These are phyloP conservation scores for Lipotes vexillifer DNA, from an alignment of 2,113 vertebrate species.

Conservation along the genomic window DNA sequence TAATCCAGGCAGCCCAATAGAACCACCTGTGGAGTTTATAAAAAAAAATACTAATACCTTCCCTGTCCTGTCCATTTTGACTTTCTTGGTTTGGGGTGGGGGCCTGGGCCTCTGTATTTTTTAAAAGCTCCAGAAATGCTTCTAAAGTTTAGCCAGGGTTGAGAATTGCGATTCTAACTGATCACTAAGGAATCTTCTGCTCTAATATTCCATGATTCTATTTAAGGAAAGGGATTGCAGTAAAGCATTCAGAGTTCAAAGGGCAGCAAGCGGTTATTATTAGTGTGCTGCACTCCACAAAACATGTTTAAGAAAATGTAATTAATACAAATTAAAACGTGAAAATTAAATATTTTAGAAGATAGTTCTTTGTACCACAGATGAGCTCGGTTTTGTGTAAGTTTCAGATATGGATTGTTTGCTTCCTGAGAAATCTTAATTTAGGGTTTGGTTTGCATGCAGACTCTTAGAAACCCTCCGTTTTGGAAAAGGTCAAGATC, in stretches of 20 bases:
- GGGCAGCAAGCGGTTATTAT: neutral
- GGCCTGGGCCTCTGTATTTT: neutral
- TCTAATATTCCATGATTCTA: slow-evolving; percentile 23
- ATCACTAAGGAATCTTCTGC: slow-evolving; percentile 6
- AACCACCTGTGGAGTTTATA: neutral
- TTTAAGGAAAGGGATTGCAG: slow-evolving; percentile 25
- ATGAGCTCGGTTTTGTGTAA: neutral
- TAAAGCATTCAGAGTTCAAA: slow-evolving; percentile 8
- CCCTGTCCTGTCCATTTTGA: neutral
- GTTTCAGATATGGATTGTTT: neutral
- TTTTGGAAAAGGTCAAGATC: neutral
- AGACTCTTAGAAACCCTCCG: neutral
- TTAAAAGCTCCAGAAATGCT: neutral
- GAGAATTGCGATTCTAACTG: neutral
- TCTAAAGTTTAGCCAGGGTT: neutral
- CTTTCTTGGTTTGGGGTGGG: neutral
- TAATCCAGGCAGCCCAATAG: neutral
- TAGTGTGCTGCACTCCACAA: neutral
- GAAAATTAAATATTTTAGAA: neutral
- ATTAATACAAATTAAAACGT: neutral
- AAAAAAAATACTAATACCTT: neutral
- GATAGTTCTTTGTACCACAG: neutral
- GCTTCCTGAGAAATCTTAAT: neutral
- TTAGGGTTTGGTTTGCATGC: neutral
- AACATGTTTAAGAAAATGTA: neutral